Percentiles rank a stretch among this genome's conserved stretches.
phyloP scores from a whole-genome alignment of 2,797 vertebrate species.

The Tokudaia tokunoshimensis region DNA sequence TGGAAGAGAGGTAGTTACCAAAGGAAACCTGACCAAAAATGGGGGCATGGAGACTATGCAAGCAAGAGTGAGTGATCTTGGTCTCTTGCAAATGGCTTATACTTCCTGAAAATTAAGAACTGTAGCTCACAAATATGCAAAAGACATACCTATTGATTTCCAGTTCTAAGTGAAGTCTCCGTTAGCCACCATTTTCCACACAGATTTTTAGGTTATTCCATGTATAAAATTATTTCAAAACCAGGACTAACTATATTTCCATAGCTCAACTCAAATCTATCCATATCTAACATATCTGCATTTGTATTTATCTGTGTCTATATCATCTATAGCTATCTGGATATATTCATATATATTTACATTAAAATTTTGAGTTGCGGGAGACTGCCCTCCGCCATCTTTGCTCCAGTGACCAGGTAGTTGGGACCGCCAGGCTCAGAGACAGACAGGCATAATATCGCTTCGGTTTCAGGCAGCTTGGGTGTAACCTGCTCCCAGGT shows the following conservation, averaged over 20 bases:
- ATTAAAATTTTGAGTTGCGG: constrained; percentile 13
- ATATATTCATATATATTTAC: neutral
- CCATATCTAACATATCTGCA: neutral
- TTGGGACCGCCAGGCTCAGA: too few relatives aligned
- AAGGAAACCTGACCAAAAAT: neutral
- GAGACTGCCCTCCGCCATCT: too few relatives aligned
- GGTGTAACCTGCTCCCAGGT: too few relatives aligned
- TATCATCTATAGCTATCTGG: neutral
- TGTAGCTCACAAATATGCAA: neutral
- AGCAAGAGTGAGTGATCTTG: neutral
- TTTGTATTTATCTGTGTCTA: neutral
- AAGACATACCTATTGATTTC: neutral
- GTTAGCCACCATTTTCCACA: constrained; percentile 1
- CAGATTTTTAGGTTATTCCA: neutral
- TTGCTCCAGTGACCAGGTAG: too few relatives aligned
- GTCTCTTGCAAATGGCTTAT: neutral
- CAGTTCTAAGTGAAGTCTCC: constrained; percentile 1
- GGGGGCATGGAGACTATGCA: neutral
- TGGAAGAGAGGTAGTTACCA: neutral
- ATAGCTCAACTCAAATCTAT: neutral
- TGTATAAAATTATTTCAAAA: constrained; percentile 28
- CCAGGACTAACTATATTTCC: neutral
- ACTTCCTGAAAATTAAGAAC: neutral
- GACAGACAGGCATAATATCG: too few relatives aligned
- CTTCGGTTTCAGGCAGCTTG: too few relatives aligned